Evolutionary conservation across 1,140 invertebrate species (phyloP).

Genomic region (Mactra quadrangularis): DNA sequence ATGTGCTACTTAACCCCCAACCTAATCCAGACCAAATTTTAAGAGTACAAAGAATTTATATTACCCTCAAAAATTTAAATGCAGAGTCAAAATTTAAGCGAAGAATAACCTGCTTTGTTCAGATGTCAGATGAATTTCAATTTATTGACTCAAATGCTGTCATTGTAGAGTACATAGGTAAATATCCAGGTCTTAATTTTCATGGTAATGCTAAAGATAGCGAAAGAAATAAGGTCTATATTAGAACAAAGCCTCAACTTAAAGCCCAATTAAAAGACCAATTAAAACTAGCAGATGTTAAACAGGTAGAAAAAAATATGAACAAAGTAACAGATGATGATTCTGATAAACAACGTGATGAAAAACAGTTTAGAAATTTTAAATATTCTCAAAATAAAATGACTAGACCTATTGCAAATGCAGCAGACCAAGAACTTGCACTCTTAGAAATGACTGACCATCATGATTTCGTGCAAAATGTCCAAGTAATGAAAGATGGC

Average conservation of each 20-base stretch:
- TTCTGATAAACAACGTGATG: not conserved
- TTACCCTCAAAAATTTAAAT: not conserved
- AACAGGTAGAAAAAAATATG: not conserved
- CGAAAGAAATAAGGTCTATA: not conserved
- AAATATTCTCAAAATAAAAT: not conserved
- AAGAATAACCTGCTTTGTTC: not conserved
- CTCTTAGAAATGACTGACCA: not conserved
- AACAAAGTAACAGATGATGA: not conserved
- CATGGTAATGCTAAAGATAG: not conserved
- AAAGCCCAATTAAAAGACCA: not conserved
- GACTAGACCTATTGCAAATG: not conserved
- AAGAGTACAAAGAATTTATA: not conserved
- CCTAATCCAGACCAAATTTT: not conserved
- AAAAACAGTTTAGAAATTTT: slow-evolving; percentile 8
- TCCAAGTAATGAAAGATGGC: not conserved
- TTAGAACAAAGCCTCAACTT: not conserved
- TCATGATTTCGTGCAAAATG: slow-evolving; percentile 3
- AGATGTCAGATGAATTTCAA: not conserved
- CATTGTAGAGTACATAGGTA: slow-evolving; percentile 1
- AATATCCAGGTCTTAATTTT: not conserved
- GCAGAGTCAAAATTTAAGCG: slow-evolving; percentile 18
- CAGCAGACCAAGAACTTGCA: not conserved
- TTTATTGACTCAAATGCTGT: not conserved
- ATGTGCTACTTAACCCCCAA: not conserved
- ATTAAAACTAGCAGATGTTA: not conserved